Base-by-base conservation (phyloP, 23 tunicate genomes). In the Trididemnum clinides region DNA sequence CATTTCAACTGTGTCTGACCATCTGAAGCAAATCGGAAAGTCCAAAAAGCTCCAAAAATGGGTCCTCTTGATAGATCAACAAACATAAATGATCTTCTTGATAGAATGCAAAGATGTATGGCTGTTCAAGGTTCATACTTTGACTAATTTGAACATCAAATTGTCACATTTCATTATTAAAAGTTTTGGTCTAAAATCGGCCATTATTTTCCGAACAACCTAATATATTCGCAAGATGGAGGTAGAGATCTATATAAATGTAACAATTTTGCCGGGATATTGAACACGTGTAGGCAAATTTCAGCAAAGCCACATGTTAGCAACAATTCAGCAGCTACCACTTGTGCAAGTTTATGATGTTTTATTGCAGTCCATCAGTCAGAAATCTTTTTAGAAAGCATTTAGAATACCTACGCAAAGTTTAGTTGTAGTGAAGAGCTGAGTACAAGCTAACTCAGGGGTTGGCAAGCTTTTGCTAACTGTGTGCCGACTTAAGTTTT, bases 271-370 rank as follows among this genome's bases (percentile, higher is more conserved):
- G 66, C 25, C 66, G 25, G 66, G 66, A 59, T 59, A 59, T 59
- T 59, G 66, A 59, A n/a, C 66, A n/a, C 66, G 66, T 59, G 66
- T 59, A 59, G 66, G 66, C 66, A 59, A 59, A 59, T 59, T 59
- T 59, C 66, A 59, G 66, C 66, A 15, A 59, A 59, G 66, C 25
- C 66, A 59, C 66, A 59, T 59, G 21, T 15, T 59, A n/a, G 21
- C 25, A 59, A n/a, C 66, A 59, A 59, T n/a, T 10, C 21, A 10
- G 21, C 66, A 59, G 66, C 66, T 19, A n/a, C 66, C 25, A 59
- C 66, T 59, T 59, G 66, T 59, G 66, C 66, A 59, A 59, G 66
- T 59, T 59, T 59, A 59, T 59, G 66, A 59, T 59, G 66, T 59
- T 59, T 59, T 59, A 59, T 59, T 59, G 66, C 66, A 59, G 66